Evolutionary conservation across 2,888 invertebrate species (phyloP), one percentile per base, ranked within the genome.

Genomic region (Microctonus hyperodae): DNA sequence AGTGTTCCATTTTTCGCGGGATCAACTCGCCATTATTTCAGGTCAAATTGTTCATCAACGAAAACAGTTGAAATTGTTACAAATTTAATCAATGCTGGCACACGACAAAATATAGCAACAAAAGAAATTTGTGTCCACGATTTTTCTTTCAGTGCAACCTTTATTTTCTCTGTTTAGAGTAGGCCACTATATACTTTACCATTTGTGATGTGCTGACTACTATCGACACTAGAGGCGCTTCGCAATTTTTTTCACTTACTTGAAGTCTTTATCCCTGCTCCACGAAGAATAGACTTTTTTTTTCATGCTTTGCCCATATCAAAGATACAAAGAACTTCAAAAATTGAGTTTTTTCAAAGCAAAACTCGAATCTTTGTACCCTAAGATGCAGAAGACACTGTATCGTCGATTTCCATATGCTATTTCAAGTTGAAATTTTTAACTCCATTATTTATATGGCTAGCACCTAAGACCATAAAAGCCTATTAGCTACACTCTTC

Each of bases 1-100:
- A 77, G 79, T 78, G 76, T 78, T 80, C 80, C 82, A 81, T 81
- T 79, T 78, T 80, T 80, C 74, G 75, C 68, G 74, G 78, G 80
- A 80, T 82, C 81, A 81, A 77, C 78, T 81, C 77, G 80, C 78
- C 81, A 81, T 82, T 77, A 78, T 77, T 74, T 64, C 40, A 60
- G 53, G 37, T 65, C 59, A 59, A 55, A 22, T 23, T 44, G 53
- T 25, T 57, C 53, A 51, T 28, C 31, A 20, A 56, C 35, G 20
- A 50, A 23, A 50, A 64, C 20, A 31, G 44, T 44, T 20, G 35
- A 33, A 44, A 58, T 28, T 40, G 35, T 31, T 16, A 23, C 55
- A 48, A 25, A 33, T 55, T 44, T 35, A 60, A 59, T 64, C 3
- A 64, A 55, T 62, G 37, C 56, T 48, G 37, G 33, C 56, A 48